These are phyloP conservation scores for Nomia melanderi DNA, from an alignment of 1,140 invertebrate species.

Conservation along the genomic window DNA sequence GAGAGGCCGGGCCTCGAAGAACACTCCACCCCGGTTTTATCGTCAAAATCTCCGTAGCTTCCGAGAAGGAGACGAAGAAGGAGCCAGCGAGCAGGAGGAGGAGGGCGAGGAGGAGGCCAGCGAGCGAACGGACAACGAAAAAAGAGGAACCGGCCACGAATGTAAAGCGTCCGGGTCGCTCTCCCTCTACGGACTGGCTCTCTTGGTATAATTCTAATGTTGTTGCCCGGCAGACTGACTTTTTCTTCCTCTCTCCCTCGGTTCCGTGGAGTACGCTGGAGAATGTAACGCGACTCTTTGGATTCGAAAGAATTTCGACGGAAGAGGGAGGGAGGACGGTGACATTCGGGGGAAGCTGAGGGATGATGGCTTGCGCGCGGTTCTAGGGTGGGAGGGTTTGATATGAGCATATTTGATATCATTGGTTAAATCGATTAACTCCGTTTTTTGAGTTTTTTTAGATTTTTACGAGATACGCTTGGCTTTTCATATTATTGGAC, in stretches of 20 bases:
- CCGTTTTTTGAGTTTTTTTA: no score
- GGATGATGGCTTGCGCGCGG: no score
- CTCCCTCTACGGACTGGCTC: background rate
- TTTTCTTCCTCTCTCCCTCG: background rate
- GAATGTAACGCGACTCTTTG: background rate
- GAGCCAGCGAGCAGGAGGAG: no score
- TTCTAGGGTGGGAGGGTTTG: no score
- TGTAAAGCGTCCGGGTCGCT: constrained; percentile 56
- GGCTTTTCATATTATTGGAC: no score
- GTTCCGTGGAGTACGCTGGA: background rate
- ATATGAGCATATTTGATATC: no score
- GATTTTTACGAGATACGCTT: no score
- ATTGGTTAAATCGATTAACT: no score
- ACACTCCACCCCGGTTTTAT: constrained; percentile 73
- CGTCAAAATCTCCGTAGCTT: constrained; percentile 76
- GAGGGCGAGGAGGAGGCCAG: no score
- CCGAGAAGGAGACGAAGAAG: constrained; percentile 64
- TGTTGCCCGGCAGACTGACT: background rate
- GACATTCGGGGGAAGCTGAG: no score
- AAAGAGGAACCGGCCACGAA: constrained; percentile 47
- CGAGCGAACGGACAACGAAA: constrained; percentile 40
- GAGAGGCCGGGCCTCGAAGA: constrained; percentile 61
- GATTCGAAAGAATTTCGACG: no score
- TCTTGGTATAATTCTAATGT: constrained; percentile 32
- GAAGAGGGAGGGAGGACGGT: no score